Evolutionary conservation across 2,888 invertebrate genomes (phyloP).

Genomic region (Drosophila kambysellisi): DNA sequence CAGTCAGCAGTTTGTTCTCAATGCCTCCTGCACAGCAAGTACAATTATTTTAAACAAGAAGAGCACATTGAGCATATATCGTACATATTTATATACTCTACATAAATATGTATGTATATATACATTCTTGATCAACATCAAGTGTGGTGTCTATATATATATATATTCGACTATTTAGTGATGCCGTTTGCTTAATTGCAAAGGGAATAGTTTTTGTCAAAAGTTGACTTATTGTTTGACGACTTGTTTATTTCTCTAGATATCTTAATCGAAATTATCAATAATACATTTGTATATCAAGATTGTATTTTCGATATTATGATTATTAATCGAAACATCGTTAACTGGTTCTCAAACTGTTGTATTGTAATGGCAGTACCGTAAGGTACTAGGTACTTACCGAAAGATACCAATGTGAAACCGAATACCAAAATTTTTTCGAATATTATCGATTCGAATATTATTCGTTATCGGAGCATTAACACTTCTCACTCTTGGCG

Average conservation of each 20-base stretch:
- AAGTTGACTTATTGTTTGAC: background rate
- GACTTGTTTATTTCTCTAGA: background rate
- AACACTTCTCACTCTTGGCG: background rate
- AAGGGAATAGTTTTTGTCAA: background rate
- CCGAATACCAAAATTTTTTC: background rate
- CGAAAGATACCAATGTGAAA: background rate
- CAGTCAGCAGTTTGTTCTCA: constrained; percentile 33
- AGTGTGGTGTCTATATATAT: background rate
- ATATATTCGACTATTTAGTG: background rate
- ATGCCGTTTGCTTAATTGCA: background rate
- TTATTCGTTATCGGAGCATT: background rate
- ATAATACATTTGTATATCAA: too few species aligned
- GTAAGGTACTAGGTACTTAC: background rate
- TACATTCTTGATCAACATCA: background rate
- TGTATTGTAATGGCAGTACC: background rate
- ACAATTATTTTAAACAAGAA: background rate
- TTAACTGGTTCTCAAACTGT: background rate
- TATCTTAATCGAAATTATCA: background rate
- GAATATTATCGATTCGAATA: background rate
- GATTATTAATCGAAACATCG: background rate
- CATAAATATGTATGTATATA: background rate
- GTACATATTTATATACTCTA: background rate
- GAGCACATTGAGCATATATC: background rate
- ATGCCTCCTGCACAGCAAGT: background rate
- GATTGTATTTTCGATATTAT: too few species aligned